These are phyloP conservation scores for Odontophorus gujanensis DNA, from an alignment of 2,113 vertebrate genomes.

Conservation along the genomic window DNA sequence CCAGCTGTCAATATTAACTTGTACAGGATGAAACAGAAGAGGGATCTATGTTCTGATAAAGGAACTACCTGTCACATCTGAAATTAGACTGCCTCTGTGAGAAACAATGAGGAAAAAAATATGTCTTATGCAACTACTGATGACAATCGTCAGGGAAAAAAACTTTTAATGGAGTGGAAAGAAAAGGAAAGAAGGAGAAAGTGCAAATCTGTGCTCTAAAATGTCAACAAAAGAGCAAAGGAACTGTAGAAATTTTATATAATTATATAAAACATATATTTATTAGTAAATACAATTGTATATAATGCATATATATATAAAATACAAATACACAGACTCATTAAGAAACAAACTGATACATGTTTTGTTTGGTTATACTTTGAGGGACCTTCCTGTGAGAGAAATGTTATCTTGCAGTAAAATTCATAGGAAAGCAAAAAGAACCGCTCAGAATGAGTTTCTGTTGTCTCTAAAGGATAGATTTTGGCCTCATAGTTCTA, in stretches of 20 bases:
- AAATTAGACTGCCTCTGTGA: not conserved
- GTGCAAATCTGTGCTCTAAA: not conserved
- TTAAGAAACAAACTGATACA: not conserved
- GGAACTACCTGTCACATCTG: not conserved
- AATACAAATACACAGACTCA: fast-evolving
- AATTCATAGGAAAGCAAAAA: not conserved
- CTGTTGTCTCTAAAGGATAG: not conserved
- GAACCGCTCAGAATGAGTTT: not conserved
- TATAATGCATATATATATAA: not conserved
- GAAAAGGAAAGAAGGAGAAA: not conserved
- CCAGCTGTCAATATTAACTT: not conserved
- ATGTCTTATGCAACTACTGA: not conserved
- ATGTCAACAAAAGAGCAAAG: not conserved
- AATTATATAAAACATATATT: too few species aligned
- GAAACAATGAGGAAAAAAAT: not conserved
- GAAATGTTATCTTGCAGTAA: not conserved
- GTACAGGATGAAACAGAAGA: not conserved
- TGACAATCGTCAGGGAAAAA: not conserved
- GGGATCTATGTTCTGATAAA: not conserved
- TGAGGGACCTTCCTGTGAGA: not conserved
- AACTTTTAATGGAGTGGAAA: not conserved
- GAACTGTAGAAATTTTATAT: not conserved
- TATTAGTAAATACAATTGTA: too few species aligned
- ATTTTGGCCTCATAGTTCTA: not conserved
- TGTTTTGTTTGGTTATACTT: not conserved